Conservation (phyloP, 1,140 invertebrate species). For the Spodoptera frugiperda region DNA sequence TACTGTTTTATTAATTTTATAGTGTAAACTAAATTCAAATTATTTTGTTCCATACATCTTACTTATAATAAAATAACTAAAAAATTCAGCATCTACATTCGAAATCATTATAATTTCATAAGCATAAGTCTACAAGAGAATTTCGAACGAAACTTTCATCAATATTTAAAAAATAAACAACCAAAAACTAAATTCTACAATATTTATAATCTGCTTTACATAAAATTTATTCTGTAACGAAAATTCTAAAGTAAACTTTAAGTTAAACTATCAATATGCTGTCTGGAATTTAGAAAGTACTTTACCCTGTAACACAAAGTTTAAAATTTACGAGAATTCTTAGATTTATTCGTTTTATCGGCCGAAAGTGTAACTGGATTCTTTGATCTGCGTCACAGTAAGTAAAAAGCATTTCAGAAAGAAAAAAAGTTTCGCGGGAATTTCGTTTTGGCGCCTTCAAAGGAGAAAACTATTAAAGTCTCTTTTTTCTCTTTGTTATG, state of each 20-base stretch:
- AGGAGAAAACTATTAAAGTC: slow-evolving; percentile 48
- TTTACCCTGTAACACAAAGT: slow-evolving; percentile 9
- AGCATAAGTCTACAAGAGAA: no score
- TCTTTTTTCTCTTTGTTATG: slow-evolving; percentile 48
- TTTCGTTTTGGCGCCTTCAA: slow-evolving; percentile 55
- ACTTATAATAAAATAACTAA: no score
- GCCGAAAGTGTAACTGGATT: slow-evolving; percentile 51
- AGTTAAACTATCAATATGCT: slow-evolving; percentile 35
- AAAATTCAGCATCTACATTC: no score
- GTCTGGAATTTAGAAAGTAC: background rate
- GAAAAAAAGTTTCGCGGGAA: slow-evolving; percentile 56
- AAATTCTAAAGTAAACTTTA: slow-evolving; percentile 1
- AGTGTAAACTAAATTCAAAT: no score
- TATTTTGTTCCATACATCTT: no score
- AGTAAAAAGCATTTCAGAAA: slow-evolving; percentile 62
- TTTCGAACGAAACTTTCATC: no score
- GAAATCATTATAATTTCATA: no score
- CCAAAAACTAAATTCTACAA: background rate
- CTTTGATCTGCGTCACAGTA: slow-evolving; percentile 64
- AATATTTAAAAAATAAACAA: no score
- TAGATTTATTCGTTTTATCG: slow-evolving; percentile 46
- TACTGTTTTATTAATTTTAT: no score
- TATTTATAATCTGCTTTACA: background rate
- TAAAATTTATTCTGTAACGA: background rate
- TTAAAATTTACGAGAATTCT: slow-evolving; percentile 42